Evolutionary conservation across 2,113 vertebrate genomes (phyloP).

Genomic region (Nanorana parkeri): DNA sequence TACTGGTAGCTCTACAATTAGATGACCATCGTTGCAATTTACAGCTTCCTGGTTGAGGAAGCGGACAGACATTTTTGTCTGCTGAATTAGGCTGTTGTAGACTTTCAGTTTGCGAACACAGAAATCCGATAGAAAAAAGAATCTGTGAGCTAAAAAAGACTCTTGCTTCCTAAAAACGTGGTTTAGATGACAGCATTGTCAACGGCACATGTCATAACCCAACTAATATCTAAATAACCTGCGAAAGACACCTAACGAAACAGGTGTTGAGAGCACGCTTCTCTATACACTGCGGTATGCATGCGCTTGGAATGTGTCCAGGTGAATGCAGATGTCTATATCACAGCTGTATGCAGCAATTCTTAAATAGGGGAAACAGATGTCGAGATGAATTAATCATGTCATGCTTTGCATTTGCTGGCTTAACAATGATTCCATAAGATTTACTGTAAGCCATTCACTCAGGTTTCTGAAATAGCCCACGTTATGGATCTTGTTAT

Average conservation of each 20-base stretch:
- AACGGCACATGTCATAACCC: conserved; percentile 68
- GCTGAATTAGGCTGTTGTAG: conserved; percentile 57
- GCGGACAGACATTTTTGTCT: conserved; percentile 63
- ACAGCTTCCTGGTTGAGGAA: conserved; percentile 74
- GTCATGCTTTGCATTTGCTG: conserved; percentile 14
- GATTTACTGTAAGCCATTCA: neutral
- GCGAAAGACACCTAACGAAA: neutral
- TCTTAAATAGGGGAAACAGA: conserved; percentile 23
- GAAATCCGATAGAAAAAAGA: conserved; percentile 62
- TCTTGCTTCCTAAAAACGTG: conserved; percentile 64
- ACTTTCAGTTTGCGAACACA: conserved; percentile 63
- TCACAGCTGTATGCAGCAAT: neutral
- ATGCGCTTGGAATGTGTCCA: conserved; percentile 2
- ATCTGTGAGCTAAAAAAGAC: conserved; percentile 60
- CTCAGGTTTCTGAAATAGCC: conserved; percentile 13
- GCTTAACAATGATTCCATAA: conserved; percentile 21
- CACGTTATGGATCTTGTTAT: conserved; percentile 4
- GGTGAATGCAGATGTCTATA: conserved; percentile 19
- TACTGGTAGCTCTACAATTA: conserved; percentile 71
- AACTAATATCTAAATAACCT: conserved; percentile 11
- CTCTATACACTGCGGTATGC: neutral
- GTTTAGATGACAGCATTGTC: conserved; percentile 62
- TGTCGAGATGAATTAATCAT: conserved; percentile 46
- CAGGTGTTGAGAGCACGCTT: conserved; percentile 21
- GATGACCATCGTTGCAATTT: conserved; percentile 73